phyloP scores from a whole-genome alignment of 2,797 vertebrate species.

The Syndactyla subalaris region DNA sequence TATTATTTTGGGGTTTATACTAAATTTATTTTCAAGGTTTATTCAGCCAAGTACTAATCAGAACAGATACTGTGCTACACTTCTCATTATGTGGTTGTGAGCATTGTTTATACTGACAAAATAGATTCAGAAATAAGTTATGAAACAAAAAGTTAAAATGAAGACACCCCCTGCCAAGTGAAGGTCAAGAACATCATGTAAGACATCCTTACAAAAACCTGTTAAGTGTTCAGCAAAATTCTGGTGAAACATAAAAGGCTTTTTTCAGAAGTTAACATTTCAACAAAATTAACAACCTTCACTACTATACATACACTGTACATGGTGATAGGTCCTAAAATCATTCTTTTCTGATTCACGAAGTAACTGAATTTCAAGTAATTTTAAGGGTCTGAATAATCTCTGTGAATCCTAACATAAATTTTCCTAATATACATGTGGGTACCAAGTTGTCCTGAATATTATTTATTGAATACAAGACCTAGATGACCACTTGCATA shows the following conservation, averaged over 20 bases:
- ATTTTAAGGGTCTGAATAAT: not conserved
- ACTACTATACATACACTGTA: not conserved
- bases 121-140: not conserved
- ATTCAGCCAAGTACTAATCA: not conserved
- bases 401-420: not conserved
- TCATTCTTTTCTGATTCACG: not conserved
- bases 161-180: not conserved
- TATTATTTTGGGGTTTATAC: not conserved
- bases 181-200: not conserved
- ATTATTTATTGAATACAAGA: not conserved
- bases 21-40: not conserved
- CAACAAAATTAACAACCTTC: not conserved
- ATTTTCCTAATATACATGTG: not conserved
- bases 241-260: not conserved
- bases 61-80: not conserved
- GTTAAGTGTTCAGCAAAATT: not conserved
- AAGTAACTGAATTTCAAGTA: not conserved
- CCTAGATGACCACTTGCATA: conserved; percentile 38
- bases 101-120: not conserved
- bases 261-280: conserved; percentile 1
- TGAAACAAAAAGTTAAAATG: not conserved
- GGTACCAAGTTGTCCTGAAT: not conserved
- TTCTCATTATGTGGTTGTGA: not conserved
- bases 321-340: not conserved
- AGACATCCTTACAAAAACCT: not conserved